Conservation (phyloP, 1,140 invertebrate genomes). For the Tetramorium parvispinum region DNA sequence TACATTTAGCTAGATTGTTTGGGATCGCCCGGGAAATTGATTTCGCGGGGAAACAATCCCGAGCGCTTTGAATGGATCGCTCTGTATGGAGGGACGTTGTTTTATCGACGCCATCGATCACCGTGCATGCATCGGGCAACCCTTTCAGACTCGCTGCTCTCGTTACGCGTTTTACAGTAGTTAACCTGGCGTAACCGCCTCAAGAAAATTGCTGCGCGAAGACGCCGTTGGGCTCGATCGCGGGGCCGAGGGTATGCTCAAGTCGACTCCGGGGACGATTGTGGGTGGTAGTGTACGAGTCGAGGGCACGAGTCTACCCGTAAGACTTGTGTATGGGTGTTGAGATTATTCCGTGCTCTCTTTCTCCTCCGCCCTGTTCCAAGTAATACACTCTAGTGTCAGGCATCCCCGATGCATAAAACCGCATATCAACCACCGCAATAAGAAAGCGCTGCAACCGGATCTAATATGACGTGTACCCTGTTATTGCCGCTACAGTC, state of each 20-base stretch:
- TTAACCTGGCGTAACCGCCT: constrained; percentile 20
- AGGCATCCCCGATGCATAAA: constrained; percentile 61
- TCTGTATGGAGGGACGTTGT: constrained; percentile 41
- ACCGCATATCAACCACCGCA: constrained; percentile 68
- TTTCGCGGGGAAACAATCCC: constrained; percentile 1
- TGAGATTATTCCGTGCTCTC: constrained; percentile 62
- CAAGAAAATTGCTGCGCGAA: constrained; percentile 34
- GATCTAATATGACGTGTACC: constrained; percentile 78
- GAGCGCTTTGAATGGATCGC: constrained; percentile 23
- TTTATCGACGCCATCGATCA: constrained; percentile 52
- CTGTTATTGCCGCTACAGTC: constrained; percentile 72
- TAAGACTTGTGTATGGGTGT: not conserved
- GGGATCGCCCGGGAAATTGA: not conserved
- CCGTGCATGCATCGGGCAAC: constrained; percentile 38
- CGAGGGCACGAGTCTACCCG: not conserved
- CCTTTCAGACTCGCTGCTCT: constrained; percentile 47
- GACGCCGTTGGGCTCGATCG: constrained; percentile 1
- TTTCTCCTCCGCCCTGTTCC: constrained; percentile 35
- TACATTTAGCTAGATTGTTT: constrained; percentile 31
- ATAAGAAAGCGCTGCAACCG: constrained; percentile 74
- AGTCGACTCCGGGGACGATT: constrained; percentile 8
- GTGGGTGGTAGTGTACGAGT: not conserved
- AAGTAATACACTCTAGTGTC: constrained; percentile 65
- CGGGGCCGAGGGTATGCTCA: not conserved
- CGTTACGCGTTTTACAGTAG: constrained; percentile 14